Evolutionary conservation across 2,888 invertebrate species (phyloP), one percentile per base, ranked within the genome.

Genomic region (Parascotia fuliginaria): DNA sequence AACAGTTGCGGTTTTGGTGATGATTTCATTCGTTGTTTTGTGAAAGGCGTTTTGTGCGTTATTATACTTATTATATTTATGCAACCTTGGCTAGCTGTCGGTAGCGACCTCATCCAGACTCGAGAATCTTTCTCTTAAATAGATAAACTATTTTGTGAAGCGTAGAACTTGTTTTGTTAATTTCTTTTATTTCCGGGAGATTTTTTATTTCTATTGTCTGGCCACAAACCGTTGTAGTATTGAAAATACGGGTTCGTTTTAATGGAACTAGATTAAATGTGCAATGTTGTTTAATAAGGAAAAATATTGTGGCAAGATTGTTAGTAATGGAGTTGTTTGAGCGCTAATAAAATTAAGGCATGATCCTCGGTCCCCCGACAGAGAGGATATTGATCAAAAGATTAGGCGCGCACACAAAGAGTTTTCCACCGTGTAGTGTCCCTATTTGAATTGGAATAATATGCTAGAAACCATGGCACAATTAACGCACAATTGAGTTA

Each of bases 1-100:
- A 66, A 69, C 54, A 66, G 51, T 65, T 68, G 64, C 60, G 61
- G 69, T 64, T 60, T 60, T 34, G 55, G 50, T 60, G 67, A 75
- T 69, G 71, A 76, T 65, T 75, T 72, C 65, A 70, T 70, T 70
- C 55, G 73, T 62, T 60, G 57, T 57, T 63, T 68, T 60, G 69
- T 74, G 72, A 76, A 75, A 76, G 77, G 73, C 61, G 57, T 33
- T 54, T 47, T 55, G 60, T 63, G 60, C 58, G 55, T 60, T 70
- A 61, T 56, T 65, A 57, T 52, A 55, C 60, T 60, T 70, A 61
- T 55, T 65, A 57, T 52, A 55, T 62, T 60, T 41, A 47, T 56
- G 46, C 58, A 69, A 55, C 73, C 64, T 75, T 71, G 69, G 60
- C 43, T 57, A 1, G 65, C 51, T 56, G 60, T 60, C 64, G 63